Evolutionary conservation across 1,140 invertebrate species (phyloP).

Genomic region (Mycetomoellerius zeteki): DNA sequence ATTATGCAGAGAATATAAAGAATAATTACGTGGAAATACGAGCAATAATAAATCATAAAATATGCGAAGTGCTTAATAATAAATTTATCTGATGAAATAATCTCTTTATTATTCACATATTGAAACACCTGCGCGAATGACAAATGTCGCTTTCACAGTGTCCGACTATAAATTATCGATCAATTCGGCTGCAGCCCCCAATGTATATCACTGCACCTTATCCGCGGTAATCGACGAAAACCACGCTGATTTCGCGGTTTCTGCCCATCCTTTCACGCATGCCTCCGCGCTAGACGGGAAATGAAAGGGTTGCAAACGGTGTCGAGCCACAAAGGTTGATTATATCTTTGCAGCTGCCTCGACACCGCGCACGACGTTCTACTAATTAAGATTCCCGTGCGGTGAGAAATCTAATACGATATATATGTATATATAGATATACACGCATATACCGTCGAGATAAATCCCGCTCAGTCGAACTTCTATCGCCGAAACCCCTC

Average conservation of each 20-base stretch:
- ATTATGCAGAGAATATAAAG: background rate
- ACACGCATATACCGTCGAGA: background rate
- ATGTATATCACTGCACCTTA: background rate
- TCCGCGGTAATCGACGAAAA: slow-evolving; percentile 27
- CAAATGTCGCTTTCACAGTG: background rate
- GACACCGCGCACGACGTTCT: slow-evolving; percentile 43
- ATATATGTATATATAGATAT: background rate
- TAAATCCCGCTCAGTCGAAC: background rate
- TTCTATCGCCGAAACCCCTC: slow-evolving; percentile 13
- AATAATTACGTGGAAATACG: background rate
- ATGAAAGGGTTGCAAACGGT: slow-evolving; percentile 58
- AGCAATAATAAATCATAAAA: background rate
- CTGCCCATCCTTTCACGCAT: slow-evolving; percentile 25
- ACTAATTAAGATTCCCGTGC: slow-evolving; percentile 62
- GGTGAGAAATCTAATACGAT: background rate
- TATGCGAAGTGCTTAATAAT: background rate
- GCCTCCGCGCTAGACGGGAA: background rate
- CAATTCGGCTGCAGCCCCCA: background rate
- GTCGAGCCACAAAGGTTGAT: slow-evolving; percentile 51
- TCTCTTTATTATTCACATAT: background rate
- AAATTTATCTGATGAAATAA: background rate
- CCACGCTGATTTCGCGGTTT: slow-evolving; percentile 45
- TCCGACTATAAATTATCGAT: background rate
- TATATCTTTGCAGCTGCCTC: slow-evolving; percentile 12
- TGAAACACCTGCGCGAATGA: background rate